Conservation (phyloP, 2,113 vertebrate species). For the Ivindomyrus marchei region DNA sequence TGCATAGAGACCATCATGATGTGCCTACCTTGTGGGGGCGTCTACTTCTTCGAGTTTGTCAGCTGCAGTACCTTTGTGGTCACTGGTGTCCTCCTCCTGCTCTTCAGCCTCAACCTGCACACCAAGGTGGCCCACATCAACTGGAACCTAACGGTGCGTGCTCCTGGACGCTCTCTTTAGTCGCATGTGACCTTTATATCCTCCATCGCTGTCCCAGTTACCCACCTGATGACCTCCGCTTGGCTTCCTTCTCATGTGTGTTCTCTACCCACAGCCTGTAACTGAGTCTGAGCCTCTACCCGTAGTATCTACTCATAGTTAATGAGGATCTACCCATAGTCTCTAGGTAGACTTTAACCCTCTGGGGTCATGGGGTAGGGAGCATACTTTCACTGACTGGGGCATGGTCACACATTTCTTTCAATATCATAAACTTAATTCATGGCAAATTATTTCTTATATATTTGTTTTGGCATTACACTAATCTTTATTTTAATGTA, state of each 20-base stretch:
- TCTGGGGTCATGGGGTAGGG: too few species aligned
- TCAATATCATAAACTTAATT: too few species aligned
- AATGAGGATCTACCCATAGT: neutral
- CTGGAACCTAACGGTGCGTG: conserved; percentile 89
- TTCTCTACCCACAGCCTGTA: neutral
- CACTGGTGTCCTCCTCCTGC: conserved; percentile 81
- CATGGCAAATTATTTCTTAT: too few species aligned
- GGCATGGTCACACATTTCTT: too few species aligned
- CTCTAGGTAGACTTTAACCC: neutral
- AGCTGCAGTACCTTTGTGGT: conserved; percentile 92
- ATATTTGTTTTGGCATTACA: too few species aligned
- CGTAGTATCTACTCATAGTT: neutral
- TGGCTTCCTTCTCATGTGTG: neutral
- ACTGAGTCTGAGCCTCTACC: neutral
- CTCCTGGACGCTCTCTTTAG: neutral
- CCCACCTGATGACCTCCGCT: neutral
- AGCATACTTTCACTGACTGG: too few species aligned
- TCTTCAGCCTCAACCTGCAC: conserved; percentile 88
- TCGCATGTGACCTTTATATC: neutral
- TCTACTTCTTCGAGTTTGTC: conserved; percentile 98
- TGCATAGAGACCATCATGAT: conserved; percentile 96
- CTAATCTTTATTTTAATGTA: too few species aligned
- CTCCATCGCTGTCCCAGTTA: neutral
- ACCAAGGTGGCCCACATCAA: conserved; percentile 87
- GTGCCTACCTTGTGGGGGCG: conserved; percentile 84